Evolutionary conservation across 1,140 invertebrate species (phyloP).

Genomic region (Polypedilum vanderplanki): DNA sequence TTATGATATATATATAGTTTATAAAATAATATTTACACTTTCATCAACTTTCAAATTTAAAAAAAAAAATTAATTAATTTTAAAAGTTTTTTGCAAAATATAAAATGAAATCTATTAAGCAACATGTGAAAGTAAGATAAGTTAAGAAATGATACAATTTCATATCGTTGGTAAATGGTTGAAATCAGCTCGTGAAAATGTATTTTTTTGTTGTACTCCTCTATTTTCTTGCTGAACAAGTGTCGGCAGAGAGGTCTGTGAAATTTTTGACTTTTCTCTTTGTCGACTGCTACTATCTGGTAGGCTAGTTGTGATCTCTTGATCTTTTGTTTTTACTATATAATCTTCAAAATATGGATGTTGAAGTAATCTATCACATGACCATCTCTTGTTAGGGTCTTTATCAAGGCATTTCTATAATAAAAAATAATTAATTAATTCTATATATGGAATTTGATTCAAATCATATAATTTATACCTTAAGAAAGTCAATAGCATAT

Average conservation of each 20-base stretch:
- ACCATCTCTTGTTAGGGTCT: conserved; percentile 84
- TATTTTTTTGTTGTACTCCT: neutral
- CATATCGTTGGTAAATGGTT: conserved; percentile 24
- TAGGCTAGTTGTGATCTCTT: conserved; percentile 33
- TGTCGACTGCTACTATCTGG: conserved; percentile 11
- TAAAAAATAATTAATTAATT: conserved; percentile 25
- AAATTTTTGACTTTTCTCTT: conserved; percentile 8
- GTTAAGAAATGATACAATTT: conserved; percentile 1
- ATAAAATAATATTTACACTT: too few species aligned
- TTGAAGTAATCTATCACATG: conserved; percentile 79
- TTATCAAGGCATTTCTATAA: conserved; percentile 87
- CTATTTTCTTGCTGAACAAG: neutral
- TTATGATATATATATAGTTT: too few species aligned
- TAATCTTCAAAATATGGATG: conserved; percentile 56
- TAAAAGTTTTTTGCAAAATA: too few species aligned
- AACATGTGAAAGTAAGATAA: neutral
- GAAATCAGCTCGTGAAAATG: neutral
- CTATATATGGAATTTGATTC: too few species aligned
- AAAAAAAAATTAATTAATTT: too few species aligned
- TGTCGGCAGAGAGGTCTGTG: conserved; percentile 7
- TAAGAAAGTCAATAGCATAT: conserved; percentile 75
- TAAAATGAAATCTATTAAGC: too few species aligned
- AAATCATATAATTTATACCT: too few species aligned
- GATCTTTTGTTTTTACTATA: conserved; percentile 41
- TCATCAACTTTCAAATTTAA: too few species aligned